A percentile compares a stretch with the other conserved stretches of the same genome.
Evolutionary conservation across 2,888 invertebrate genomes (phyloP).

Genomic region (Pseudococcus jackbeardsleyi): DNA sequence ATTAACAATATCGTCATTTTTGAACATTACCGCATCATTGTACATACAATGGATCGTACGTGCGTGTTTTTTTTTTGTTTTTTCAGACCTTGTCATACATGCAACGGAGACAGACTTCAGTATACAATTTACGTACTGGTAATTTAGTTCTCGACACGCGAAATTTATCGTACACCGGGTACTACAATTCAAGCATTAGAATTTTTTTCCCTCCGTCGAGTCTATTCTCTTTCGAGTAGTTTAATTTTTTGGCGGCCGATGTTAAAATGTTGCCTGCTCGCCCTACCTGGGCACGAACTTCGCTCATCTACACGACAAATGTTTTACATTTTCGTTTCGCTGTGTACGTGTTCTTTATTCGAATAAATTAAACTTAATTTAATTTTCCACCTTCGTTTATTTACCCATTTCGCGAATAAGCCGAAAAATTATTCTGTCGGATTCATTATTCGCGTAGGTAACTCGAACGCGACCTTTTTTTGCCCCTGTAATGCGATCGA

Average conservation of each 20-base stretch:
- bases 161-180: background rate
- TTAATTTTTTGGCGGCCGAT: background rate
- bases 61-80: background rate
- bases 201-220: background rate
- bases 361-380: background rate
- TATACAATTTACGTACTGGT: background rate
- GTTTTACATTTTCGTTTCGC: constrained; percentile 7
- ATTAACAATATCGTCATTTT: background rate
- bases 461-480: background rate
- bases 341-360: constrained; percentile 1
- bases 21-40: background rate
- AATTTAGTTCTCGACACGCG: background rate
- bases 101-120: background rate
- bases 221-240: background rate
- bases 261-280: background rate
- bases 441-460: background rate
- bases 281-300: background rate
- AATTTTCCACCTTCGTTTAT: background rate
- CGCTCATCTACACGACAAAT: background rate
- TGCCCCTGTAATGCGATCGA: background rate
- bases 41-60: background rate
- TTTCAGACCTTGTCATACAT: background rate
- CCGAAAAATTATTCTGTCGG: background rate
- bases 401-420: background rate
- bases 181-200: background rate